A percentile compares a stretch with the other conserved stretches of the same genome.
Conservation (phyloP, 1,140 invertebrate genomes). For the Homarus americanus region DNA sequence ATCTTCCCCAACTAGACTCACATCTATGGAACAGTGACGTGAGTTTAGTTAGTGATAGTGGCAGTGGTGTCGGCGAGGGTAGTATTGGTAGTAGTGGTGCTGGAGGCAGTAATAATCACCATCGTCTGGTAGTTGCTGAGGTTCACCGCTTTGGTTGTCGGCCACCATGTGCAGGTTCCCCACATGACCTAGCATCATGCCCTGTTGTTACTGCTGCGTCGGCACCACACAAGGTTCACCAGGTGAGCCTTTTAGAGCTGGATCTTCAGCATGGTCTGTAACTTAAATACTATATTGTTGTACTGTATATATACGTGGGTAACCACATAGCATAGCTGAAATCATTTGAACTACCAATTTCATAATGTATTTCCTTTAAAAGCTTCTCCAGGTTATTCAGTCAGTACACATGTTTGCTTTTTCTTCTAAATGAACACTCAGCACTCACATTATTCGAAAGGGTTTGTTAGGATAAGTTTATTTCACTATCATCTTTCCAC, state of each 20-base stretch:
- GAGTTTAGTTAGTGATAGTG: constrained; percentile 57
- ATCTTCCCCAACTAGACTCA: constrained; percentile 44
- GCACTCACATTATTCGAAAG: no score
- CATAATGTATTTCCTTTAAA: no score
- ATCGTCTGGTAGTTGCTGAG: constrained; percentile 44
- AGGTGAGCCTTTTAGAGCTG: constrained; percentile 19
- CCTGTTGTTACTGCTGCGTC: constrained; percentile 26
- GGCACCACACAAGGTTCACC: not conserved
- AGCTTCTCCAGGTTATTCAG: no score
- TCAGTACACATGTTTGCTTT: no score
- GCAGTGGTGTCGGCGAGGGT: constrained; percentile 11
- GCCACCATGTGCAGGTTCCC: constrained; percentile 53
- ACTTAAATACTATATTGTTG: not conserved
- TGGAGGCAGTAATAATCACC: constrained; percentile 39
- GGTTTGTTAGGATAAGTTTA: no score
- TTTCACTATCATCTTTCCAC: no score
- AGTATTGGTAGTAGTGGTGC: constrained; percentile 35
- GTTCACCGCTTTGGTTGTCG: constrained; percentile 60
- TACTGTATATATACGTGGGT: not conserved
- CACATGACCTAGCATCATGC: constrained; percentile 61
- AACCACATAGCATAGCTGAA: not conserved
- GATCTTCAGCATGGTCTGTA: not conserved
- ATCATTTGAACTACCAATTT: no score
- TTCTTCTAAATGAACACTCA: no score
- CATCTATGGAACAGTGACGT: constrained; percentile 52